These are phyloP conservation scores for Nomada ruficornis DNA, from an alignment of 2,888 invertebrate species.

Conservation along the genomic window DNA sequence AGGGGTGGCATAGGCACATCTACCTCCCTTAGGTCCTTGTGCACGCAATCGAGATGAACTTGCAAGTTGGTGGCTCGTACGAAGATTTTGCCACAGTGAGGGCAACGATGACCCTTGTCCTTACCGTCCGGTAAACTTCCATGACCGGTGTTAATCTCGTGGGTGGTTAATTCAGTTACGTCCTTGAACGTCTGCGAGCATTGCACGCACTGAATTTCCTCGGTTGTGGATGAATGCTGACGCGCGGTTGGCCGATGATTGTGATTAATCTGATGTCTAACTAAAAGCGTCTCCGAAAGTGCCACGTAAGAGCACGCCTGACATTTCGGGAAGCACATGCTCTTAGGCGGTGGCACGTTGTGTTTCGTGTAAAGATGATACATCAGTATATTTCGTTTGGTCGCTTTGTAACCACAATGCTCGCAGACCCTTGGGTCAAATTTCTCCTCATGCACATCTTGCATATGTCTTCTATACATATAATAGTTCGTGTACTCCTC, in stretches of 20 bases:
- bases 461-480: conserved; percentile 92
- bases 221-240: conserved; percentile 61
- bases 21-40: conserved; percentile 73
- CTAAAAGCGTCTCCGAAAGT: conserved; percentile 89
- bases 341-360: conserved; percentile 89
- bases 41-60: conserved; percentile 79
- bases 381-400: conserved; percentile 89
- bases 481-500: conserved; percentile 90
- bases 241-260: conserved; percentile 80
- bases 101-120: conserved; percentile 86
- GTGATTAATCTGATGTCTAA: conserved; percentile 89
- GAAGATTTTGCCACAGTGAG: conserved; percentile 91
- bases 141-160: conserved; percentile 79
- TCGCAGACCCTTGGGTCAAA: conserved; percentile 92
- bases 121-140: conserved; percentile 70
- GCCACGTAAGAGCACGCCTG: conserved; percentile 91
- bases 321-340: conserved; percentile 92
- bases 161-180: conserved; percentile 75
- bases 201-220: conserved; percentile 76
- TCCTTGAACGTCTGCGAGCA: conserved; percentile 77
- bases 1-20: conserved; percentile 64
- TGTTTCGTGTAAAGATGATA: conserved; percentile 93
- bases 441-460: conserved; percentile 91
- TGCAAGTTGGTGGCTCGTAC: conserved; percentile 87
- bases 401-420: conserved; percentile 92